Evolutionary conservation across 2,888 invertebrate species (phyloP).

Genomic region (Bimastos eiseni): DNA sequence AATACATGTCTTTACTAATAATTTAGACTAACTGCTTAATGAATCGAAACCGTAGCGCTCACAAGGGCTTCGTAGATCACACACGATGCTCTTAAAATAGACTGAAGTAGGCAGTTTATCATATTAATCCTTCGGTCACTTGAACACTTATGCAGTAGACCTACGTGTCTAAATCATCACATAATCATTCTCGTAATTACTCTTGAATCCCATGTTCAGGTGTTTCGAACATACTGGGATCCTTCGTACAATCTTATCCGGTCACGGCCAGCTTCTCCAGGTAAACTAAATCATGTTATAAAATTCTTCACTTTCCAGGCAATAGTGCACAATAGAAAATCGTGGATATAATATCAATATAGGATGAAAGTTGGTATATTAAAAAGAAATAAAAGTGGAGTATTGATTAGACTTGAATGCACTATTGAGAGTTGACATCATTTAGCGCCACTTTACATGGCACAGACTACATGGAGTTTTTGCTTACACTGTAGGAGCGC

Average conservation of each 20-base stretch:
- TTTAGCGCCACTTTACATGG: background rate
- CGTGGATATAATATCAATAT: background rate
- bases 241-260: constrained; percentile 84
- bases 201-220: constrained; percentile 40
- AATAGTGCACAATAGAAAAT: background rate
- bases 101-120: too few species aligned
- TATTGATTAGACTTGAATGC: too few species aligned
- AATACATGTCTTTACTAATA: too few species aligned
- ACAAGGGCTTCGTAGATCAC: too few species aligned
- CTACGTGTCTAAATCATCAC: background rate
- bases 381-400: background rate
- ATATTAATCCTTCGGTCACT: background rate
- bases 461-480: background rate
- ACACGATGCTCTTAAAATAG: too few species aligned
- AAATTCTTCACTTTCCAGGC: background rate
- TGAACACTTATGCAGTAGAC: background rate
- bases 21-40: too few species aligned
- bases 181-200: background rate
- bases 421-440: background rate
- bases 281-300: constrained; percentile 42
- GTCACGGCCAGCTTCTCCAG: constrained; percentile 67
- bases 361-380: background rate
- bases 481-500: constrained; percentile 69
- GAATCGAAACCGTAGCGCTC: too few species aligned
- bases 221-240: constrained; percentile 78